A percentile compares a stretch with the other conserved stretches of the same genome.
These are phyloP conservation scores for Apogon hyalosoma DNA, from an alignment of 2,797 vertebrate genomes.

Conservation along the genomic window DNA sequence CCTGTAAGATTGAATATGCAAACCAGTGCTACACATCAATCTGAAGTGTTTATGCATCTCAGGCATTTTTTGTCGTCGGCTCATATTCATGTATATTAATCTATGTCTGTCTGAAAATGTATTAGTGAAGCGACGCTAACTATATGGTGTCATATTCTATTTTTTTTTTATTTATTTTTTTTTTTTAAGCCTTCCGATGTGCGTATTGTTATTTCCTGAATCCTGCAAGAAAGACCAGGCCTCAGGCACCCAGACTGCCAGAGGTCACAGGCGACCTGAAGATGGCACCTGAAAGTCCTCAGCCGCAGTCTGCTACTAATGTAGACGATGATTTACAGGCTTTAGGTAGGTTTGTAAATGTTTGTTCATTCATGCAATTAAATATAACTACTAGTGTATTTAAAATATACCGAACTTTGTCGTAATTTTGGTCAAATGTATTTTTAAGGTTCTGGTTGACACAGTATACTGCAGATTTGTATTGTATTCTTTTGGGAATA, in stretches of 20 bases:
- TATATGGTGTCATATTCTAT: conserved; percentile 51
- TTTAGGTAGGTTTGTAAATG: conserved; percentile 53
- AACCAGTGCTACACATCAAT: conserved; percentile 77
- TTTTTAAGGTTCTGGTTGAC: too few relatives aligned
- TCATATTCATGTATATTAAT: conserved; percentile 83
- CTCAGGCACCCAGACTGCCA: conserved; percentile 91
- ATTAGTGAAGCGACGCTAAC: conserved; percentile 49
- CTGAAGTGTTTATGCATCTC: conserved; percentile 78
- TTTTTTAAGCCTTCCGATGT: conserved; percentile 93
- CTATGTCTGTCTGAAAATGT: conserved; percentile 60
- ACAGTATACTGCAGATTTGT: too few relatives aligned
- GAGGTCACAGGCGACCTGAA: conserved; percentile 87
- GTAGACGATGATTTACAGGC: conserved; percentile 60
- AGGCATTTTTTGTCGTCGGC: conserved; percentile 74
- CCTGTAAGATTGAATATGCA: conserved; percentile 83
- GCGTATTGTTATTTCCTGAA: conserved; percentile 99
- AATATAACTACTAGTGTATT: not conserved
- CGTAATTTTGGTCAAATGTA: too few relatives aligned
- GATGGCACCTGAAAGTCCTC: conserved; percentile 59
- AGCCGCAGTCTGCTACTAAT: conserved; percentile 61
- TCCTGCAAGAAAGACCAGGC: conserved; percentile 96
- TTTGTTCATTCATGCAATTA: not conserved
- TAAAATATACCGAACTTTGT: too few relatives aligned
- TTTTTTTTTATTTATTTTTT: conserved; percentile 63
- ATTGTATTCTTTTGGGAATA: too few relatives aligned